These are phyloP conservation scores for Lontra canadensis DNA, from an alignment of 2,113 vertebrate genomes.

Conservation along the genomic window DNA sequence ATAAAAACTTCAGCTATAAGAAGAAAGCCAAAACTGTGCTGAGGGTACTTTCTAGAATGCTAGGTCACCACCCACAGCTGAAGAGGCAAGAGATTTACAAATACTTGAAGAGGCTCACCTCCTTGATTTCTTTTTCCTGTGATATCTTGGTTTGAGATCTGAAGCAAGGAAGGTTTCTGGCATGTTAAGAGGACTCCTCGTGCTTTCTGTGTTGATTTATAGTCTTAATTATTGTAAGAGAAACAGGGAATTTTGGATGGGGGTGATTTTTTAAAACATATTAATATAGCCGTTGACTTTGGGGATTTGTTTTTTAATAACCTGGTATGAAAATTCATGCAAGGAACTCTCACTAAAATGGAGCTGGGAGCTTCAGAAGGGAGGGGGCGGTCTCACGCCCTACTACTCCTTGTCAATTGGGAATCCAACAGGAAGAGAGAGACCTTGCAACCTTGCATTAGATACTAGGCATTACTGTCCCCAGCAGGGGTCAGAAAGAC, in stretches of 20 bases:
- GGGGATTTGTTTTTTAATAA: neutral
- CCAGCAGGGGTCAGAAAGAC: neutral
- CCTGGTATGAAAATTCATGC: neutral
- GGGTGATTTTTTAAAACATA: neutral
- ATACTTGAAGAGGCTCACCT: neutral
- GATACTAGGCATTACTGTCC: neutral
- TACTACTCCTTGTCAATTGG: neutral
- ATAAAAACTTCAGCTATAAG: neutral
- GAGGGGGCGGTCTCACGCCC: rapidly evolving
- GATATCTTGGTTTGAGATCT: neutral
- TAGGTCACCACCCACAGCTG: neutral
- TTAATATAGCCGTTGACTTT: neutral
- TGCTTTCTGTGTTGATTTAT: neutral
- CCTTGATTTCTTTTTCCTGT: neutral
- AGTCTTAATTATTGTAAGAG: neutral
- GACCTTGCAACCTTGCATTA: neutral
- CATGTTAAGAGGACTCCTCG: neutral
- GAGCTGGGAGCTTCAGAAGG: neutral
- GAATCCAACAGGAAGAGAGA: neutral
- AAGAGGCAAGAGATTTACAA: neutral
- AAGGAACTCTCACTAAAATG: neutral
- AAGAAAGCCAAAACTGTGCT: neutral
- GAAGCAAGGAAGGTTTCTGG: neutral
- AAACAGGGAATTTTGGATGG: neutral
- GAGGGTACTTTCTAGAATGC: neutral